These are phyloP conservation scores for Henricia sp. DNA, from an alignment of 53 echinoderm and acorn worm genomes.

Conservation along the genomic window DNA sequence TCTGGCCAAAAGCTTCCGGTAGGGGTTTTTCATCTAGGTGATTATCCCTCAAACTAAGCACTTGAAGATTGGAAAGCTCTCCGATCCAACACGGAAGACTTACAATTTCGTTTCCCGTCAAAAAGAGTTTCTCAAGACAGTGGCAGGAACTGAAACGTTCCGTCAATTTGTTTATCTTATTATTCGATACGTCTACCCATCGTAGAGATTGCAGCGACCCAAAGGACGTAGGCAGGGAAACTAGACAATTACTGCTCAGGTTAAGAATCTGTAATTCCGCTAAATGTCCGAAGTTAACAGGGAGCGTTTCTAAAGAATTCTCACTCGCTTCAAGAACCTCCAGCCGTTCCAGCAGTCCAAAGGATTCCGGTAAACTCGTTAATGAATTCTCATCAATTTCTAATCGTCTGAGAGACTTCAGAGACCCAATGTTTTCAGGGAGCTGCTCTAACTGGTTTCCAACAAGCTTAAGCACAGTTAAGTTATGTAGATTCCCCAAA, in stretches of 20 bases:
- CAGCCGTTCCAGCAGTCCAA: conserved; percentile 73
- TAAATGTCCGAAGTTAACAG: conserved; percentile 70
- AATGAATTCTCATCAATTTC: conserved; percentile 79
- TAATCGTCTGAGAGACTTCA: conserved; percentile 67
- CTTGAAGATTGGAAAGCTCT: conserved; percentile 65
- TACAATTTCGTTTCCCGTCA: conserved; percentile 66
- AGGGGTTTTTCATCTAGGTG: conserved; percentile 61
- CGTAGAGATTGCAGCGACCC: conserved; percentile 66
- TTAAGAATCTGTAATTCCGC: conserved; percentile 66
- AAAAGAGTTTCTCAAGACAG: conserved; percentile 63
- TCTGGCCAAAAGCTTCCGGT: conserved; percentile 71
- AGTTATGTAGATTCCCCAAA: conserved; percentile 37
- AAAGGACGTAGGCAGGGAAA: conserved; percentile 75
- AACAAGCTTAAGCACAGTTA: conserved; percentile 65
- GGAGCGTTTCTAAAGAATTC: conserved; percentile 68
- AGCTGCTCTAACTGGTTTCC: conserved; percentile 76
- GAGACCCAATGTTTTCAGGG: conserved; percentile 35
- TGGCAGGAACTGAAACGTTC: conserved; percentile 59
- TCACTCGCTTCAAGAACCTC: conserved; percentile 75
- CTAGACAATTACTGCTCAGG: conserved; percentile 73
- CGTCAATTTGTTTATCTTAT: conserved; percentile 58
- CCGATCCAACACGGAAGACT: conserved; percentile 82
- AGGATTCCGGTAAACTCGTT: conserved; percentile 61
- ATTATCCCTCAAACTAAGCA: conserved; percentile 79
- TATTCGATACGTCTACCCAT: conserved; percentile 76